Base-by-base conservation (phyloP, 2,888 invertebrate species). In the Zaprionus obscuricornis region DNA sequence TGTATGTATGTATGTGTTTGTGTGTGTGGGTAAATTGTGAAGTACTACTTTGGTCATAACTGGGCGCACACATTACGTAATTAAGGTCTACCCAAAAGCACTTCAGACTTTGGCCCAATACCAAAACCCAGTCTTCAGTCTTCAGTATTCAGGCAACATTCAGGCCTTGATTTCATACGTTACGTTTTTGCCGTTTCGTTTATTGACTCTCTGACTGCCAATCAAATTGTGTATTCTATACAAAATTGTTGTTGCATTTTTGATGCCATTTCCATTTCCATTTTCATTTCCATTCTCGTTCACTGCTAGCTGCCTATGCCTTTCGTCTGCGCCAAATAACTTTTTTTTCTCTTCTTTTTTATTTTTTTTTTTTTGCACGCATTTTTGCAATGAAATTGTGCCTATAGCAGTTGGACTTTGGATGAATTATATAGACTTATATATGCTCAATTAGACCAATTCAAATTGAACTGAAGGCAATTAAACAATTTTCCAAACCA, bases 51-150 rank as follows among this genome's bases (percentile, higher is more conserved):
- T 74, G 85, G 77, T 70, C 77, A 85, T 82, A 85, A 77, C 85
- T 85, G 75, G 66, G 50, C 71, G 66, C 79, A 77, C 78, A 74
- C 85, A 85, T 85, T 83, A 79, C 85, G 78, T 79, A 79, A 79
- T 85, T 85, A 85, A 85, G 85, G 85, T 64, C 84, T 83, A 66
- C 85, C 83, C 85, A 76, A 85, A 79, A 79, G 85, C 69, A 79
- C 78, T 79, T 79, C 78, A 79, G 85, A 79, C 78, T 79, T 82
- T 50, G 50, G 43, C 51, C 63, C 71, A 55, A 36, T 27, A 56
- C 16, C 50, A 22, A 31, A 3, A 22, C 58, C 24, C 36, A 62
- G 26, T 39, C 50, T 31, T 46, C 31, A 31, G 24, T 22, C 16
- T 2, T 39, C 45, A 58, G 31, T 3, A 17, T 18, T 43, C 43